phyloP scores from a whole-genome alignment of 1,140 invertebrate species.

The Hyphantria cunea region DNA sequence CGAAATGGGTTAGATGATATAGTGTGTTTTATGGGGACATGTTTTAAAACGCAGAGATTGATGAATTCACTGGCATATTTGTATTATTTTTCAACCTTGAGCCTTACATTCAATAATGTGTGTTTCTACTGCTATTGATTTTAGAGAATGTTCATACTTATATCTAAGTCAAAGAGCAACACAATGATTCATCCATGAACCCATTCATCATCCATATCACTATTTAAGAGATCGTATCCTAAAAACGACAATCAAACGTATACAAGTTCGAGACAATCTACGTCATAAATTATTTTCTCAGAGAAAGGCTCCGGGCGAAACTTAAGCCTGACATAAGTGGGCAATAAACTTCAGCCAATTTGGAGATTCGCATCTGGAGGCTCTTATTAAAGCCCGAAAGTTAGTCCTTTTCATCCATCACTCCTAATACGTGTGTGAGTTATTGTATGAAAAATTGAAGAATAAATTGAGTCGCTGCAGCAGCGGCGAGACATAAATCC shows the following conservation, averaged over 20 bases:
- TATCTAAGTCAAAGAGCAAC: too few species aligned
- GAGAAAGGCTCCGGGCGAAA: conserved; percentile 75
- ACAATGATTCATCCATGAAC: too few species aligned
- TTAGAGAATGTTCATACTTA: too few species aligned
- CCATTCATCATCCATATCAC: conserved; percentile 5
- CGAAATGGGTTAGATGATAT: too few species aligned
- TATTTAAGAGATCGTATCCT: conserved; percentile 38
- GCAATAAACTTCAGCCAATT: conserved; percentile 82
- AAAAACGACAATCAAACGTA: conserved; percentile 61
- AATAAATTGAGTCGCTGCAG: conserved; percentile 82
- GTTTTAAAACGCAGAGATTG: too few species aligned
- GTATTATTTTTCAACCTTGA: too few species aligned
- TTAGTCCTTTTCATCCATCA: conserved; percentile 82
- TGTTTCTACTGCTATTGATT: too few species aligned
- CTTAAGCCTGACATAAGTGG: conserved; percentile 81
- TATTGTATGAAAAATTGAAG: conserved; percentile 82
- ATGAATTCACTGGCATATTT: too few species aligned
- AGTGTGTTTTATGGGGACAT: too few species aligned
- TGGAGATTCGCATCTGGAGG: conserved; percentile 81
- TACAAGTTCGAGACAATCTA: conserved; percentile 70
- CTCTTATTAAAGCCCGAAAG: conserved; percentile 81
- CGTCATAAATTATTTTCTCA: conserved; percentile 78
- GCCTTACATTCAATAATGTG: too few species aligned
- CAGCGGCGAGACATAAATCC: conserved; percentile 81
- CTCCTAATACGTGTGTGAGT: conserved; percentile 81